Evolutionary conservation across 2,888 invertebrate species (phyloP).

Genomic region (Idaea straminata): DNA sequence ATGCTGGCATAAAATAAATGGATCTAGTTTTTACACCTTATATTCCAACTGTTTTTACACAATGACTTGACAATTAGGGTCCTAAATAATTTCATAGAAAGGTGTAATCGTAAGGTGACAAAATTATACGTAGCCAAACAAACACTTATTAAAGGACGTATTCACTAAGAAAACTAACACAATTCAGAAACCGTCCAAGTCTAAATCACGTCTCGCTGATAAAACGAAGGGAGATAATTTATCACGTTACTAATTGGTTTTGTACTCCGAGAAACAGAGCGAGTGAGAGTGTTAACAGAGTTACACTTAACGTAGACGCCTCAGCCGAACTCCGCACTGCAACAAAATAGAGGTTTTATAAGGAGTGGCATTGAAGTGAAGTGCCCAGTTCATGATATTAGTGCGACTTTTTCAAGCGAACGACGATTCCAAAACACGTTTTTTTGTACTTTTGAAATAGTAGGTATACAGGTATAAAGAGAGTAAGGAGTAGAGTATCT

Average conservation of each 20-base stretch:
- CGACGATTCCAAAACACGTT: too few relatives aligned
- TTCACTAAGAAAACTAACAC: slow-evolving; percentile 9
- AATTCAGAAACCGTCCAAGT: slow-evolving; percentile 34
- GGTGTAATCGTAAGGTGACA: not conserved
- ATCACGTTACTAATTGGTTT: slow-evolving; percentile 71
- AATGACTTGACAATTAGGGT: not conserved
- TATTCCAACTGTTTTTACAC: not conserved
- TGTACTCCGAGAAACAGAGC: slow-evolving; percentile 52
- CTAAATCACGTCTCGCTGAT: slow-evolving; percentile 55
- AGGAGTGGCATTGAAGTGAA: not conserved
- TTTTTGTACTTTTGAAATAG: too few relatives aligned
- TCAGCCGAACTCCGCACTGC: slow-evolving; percentile 69
- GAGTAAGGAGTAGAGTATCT: too few relatives aligned
- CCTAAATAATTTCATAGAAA: not conserved
- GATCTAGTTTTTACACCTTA: not conserved
- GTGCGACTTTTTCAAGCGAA: not conserved
- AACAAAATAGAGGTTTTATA: slow-evolving; percentile 48
- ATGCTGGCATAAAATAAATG: not conserved
- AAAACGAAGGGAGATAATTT: slow-evolving; percentile 52
- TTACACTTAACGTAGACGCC: slow-evolving; percentile 58
- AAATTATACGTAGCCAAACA: not conserved
- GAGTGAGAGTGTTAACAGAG: slow-evolving; percentile 66
- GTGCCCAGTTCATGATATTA: not conserved
- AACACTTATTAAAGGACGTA: not conserved
- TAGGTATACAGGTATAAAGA: too few relatives aligned